These are phyloP conservation scores for Uromys caudimaculatus DNA, from an alignment of 2,797 vertebrate genomes.

Conservation along the genomic window DNA sequence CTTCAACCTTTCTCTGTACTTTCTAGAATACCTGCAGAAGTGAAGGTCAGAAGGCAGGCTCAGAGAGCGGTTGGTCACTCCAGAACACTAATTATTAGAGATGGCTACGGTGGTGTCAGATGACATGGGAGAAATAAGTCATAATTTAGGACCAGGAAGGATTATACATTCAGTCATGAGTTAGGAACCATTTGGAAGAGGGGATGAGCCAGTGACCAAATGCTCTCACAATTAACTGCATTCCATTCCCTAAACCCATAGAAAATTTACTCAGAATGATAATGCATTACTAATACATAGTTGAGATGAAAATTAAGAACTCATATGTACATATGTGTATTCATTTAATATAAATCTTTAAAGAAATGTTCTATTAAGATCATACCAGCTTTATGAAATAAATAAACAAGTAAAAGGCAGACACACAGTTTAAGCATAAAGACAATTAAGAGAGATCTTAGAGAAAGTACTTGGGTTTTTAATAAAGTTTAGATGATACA, in stretches of 20 bases:
- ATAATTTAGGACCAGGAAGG: background rate
- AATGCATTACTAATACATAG: background rate
- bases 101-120: background rate
- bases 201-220: background rate
- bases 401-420: background rate
- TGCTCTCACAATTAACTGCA: background rate
- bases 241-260: background rate
- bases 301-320: slow-evolving; percentile 3
- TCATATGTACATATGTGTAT: background rate
- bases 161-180: background rate
- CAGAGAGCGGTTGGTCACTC: background rate
- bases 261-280: background rate
- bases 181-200: background rate
- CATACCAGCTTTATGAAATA: background rate
- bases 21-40: background rate
- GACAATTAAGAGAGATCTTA: background rate
- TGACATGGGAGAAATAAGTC: background rate
- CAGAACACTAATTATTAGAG: background rate
- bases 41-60: background rate
- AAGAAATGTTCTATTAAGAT: background rate
- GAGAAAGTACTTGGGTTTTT: background rate
- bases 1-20: background rate
- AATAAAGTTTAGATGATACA: background rate
- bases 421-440: background rate
- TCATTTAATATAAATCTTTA: background rate